Percentiles rank a stretch among this genome's conserved stretches.
These are phyloP conservation scores for Pseudorhombus dupliciocellatus DNA, from an alignment of 2,113 vertebrate species.

Conservation along the genomic window DNA sequence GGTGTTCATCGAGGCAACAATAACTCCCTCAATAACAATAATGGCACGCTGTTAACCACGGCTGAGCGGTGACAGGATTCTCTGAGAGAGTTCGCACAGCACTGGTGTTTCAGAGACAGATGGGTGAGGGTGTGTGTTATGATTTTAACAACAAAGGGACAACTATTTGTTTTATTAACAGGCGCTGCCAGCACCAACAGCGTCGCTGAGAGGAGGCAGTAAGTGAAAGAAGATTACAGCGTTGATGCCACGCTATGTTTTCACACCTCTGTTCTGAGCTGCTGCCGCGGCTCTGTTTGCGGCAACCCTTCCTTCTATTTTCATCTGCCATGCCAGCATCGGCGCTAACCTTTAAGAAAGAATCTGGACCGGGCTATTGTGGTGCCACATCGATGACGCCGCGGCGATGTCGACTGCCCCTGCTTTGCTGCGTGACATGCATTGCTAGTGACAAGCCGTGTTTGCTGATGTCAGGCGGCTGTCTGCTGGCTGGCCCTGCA, in stretches of 20 bases:
- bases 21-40: slow-evolving; percentile 66
- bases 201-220: slow-evolving; percentile 47
- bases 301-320: slow-evolving; percentile 65
- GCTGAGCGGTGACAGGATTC: slow-evolving; percentile 58
- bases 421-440: slow-evolving; percentile 53
- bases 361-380: slow-evolving; percentile 51
- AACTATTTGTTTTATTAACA: slow-evolving; percentile 62
- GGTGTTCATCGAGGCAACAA: slow-evolving; percentile 62
- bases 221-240: slow-evolving; percentile 66
- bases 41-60: slow-evolving; percentile 60
- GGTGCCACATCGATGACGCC: slow-evolving; percentile 63
- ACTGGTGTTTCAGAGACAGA: slow-evolving; percentile 46
- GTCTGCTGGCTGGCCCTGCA: slow-evolving; percentile 61
- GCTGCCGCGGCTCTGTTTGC: slow-evolving; percentile 36
- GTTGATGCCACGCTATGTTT: slow-evolving; percentile 60
- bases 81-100: slow-evolving; percentile 43
- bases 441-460: slow-evolving; percentile 73
- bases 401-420: slow-evolving; percentile 49
- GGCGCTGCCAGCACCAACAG: slow-evolving; percentile 59
- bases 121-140: slow-evolving; percentile 28
- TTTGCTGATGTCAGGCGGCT: slow-evolving; percentile 69
- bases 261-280: slow-evolving; percentile 51
- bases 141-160: slow-evolving; percentile 64
- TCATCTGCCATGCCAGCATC: slow-evolving; percentile 57
- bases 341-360: slow-evolving; percentile 62